A percentile compares a stretch with the other conserved stretches of the same genome.
Conservation (phyloP, 2,113 vertebrate genomes). For the Toxotes chatareus region DNA sequence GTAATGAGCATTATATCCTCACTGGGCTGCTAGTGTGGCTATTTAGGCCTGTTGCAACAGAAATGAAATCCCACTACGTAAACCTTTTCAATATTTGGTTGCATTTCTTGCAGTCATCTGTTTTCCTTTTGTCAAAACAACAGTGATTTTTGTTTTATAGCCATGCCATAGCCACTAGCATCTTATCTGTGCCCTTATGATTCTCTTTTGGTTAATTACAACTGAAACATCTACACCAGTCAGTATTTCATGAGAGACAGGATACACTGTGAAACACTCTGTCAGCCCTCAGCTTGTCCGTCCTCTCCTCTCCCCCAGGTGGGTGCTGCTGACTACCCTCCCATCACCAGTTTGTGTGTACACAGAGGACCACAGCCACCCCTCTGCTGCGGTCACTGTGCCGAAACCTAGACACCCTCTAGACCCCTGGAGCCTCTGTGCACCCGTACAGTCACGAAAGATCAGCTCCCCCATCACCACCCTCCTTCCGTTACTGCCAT, state of each 20-base stretch:
- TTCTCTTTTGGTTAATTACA: slow-evolving; percentile 19
- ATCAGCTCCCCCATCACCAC: slow-evolving; percentile 63
- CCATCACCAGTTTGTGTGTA: slow-evolving; percentile 38
- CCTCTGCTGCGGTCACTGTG: slow-evolving; percentile 64
- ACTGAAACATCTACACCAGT: not conserved
- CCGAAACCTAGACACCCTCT: slow-evolving; percentile 85
- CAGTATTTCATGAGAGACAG: slow-evolving; percentile 7
- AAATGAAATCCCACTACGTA: slow-evolving; percentile 7
- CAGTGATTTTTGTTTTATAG: not conserved
- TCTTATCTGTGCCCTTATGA: not conserved
- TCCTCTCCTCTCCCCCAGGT: slow-evolving; percentile 38
- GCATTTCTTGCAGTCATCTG: not conserved
- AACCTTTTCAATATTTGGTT: not conserved
- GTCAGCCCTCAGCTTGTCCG: slow-evolving; percentile 14
- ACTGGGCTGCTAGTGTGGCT: not conserved
- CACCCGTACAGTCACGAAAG: slow-evolving; percentile 66
- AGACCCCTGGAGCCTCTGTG: slow-evolving; percentile 87
- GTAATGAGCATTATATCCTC: not conserved
- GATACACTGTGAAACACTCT: slow-evolving; percentile 8
- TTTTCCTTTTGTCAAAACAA: not conserved
- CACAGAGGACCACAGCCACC: slow-evolving; percentile 50
- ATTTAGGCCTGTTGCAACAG: not conserved
- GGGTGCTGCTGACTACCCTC: slow-evolving; percentile 30
- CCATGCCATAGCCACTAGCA: not conserved
- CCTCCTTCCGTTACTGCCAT: slow-evolving; percentile 70